Evolutionary conservation across 2,888 invertebrate genomes (phyloP), one percentile per base, ranked within the genome.

Genomic region (Hesperia comma): DNA sequence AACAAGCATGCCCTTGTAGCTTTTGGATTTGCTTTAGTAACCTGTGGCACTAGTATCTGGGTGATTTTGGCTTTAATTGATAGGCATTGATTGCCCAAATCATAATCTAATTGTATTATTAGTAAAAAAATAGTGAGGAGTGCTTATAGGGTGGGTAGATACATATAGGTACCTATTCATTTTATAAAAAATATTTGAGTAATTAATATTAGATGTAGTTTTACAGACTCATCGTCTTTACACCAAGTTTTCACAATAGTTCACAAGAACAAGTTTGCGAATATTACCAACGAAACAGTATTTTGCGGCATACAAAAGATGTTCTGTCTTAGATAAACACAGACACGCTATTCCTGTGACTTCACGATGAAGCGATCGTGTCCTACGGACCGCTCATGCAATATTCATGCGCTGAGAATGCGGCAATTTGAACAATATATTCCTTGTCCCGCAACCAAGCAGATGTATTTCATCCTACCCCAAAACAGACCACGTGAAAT

Each of bases 361-460:
- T 74, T 75, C 73, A 82, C 82, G 86, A 89, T 88, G 84, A 84
- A 87, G 86, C 82, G 84, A 88, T 88, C 83, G 78, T 80, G 75
- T 78, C 77, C 75, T 74, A 75, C 76, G 76, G 76, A 76, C 74
- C 72, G 74, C 85, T 87, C 86, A 88, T 89, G 84, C 79, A 85
- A 87, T 88, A 90, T 90, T 86, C 90, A 90, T 88, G 77, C 74
- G 71, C 68, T 73, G 79, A 79, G 85, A 84, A 84, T 82, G 83
- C 82, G 83, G 83, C 86, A 85, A 87, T 88, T 87, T 84, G 81
- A 79, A 77, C 80, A 79, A 86, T 86, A 86, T 85, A 82, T 80
- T 74, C 77, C 71, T 70, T 77, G 77, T 75, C 69, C 67, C 62
- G 49, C 68, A 63, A 70, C 73, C 69, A 72, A 71, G 74, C 70